Percentiles rank a stretch among this genome's conserved stretches.
These are phyloP conservation scores for Melinaea menophilus DNA, from an alignment of 2,888 invertebrate species.

Conservation along the genomic window DNA sequence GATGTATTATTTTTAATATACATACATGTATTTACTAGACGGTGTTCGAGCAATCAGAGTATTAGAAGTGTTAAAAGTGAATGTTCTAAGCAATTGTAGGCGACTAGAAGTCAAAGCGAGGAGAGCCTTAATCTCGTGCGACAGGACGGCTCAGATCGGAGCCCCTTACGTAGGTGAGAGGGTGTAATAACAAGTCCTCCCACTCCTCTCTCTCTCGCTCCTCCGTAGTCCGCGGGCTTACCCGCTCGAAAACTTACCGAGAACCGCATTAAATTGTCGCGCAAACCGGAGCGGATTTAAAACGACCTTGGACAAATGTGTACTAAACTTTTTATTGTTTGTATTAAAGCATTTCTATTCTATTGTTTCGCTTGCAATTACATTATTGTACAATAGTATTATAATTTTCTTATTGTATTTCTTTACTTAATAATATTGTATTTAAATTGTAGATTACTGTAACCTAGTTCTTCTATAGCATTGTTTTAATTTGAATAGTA, in stretches of 20 bases:
- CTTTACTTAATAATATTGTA: background rate
- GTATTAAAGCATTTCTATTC: conserved; percentile 3
- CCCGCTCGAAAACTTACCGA: conserved; percentile 65
- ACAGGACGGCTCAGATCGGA: conserved; percentile 63
- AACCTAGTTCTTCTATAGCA: too few relatives aligned
- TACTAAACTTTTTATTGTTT: conserved; percentile 4
- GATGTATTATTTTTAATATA: background rate
- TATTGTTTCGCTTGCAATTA: conserved; percentile 6
- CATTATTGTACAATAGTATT: conserved; percentile 18
- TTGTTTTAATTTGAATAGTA: too few relatives aligned
- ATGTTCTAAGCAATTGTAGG: conserved; percentile 52
- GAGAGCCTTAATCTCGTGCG: conserved; percentile 72
- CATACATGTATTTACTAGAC: too few relatives aligned
- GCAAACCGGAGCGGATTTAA: conserved; percentile 64
- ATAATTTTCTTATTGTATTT: conserved; percentile 12
- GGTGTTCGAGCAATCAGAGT: too few relatives aligned
- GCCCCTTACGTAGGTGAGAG: conserved; percentile 73
- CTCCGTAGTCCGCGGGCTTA: conserved; percentile 55
- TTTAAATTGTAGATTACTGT: background rate
- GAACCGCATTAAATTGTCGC: conserved; percentile 69
- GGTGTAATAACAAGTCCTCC: conserved; percentile 73
- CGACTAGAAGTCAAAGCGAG: conserved; percentile 56
- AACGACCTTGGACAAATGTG: conserved; percentile 51
- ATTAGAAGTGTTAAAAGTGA: conserved; percentile 28
- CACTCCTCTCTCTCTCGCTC: conserved; percentile 48